Base-by-base conservation (phyloP, 2,797 vertebrate genomes). In the Oophaga sylvatica region DNA sequence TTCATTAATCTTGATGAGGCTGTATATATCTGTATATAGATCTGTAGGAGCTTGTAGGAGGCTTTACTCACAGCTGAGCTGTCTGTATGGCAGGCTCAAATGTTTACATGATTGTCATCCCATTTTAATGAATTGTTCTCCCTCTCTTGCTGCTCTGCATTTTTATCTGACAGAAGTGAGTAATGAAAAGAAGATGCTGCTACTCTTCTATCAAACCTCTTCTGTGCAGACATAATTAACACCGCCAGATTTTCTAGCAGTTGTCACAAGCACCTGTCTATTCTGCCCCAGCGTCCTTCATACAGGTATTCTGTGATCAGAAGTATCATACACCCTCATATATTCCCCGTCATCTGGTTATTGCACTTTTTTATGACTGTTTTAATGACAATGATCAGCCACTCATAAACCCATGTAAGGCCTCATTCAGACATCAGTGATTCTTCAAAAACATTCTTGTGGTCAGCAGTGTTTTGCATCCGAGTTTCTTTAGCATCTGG, bases 171-270 rank as follows among this genome's bases (percentile, higher is more conserved):
- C 88, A 88, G 89, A 86, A 85, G 84, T 81, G 35, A 70, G 53
- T 84, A 82, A 84, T 67, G 48, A 75, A 90, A 81, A 79, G 0
- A 0, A 87, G 83, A 88, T 19, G 3, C 83, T 85, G 80, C 76
- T 92, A 87, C 81, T 83, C 89, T 87, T 87, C 78, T 80, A 60
- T 83, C 77, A 29, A 76, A 57, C 0, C n/a, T 81, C 85, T 19
- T 0, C 10, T 57, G 90, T 90, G 80, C 79, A 71, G 70, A 87
- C 88, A 87, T 91, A 9, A 0, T 90, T 92, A 85, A 68, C 56
- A 3, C 53, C 86, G 65, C 89, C 89, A 81, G 85, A 12, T 87
- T 85, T 12, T 80, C 67, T 88, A 89, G 87, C 81, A 80, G 16
- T 62, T 67, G 71, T 82, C 80, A 81, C 70, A 81, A 20, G 31